These are phyloP conservation scores for Tiliacea aurago DNA, from an alignment of 2,888 invertebrate genomes.

Conservation along the genomic window DNA sequence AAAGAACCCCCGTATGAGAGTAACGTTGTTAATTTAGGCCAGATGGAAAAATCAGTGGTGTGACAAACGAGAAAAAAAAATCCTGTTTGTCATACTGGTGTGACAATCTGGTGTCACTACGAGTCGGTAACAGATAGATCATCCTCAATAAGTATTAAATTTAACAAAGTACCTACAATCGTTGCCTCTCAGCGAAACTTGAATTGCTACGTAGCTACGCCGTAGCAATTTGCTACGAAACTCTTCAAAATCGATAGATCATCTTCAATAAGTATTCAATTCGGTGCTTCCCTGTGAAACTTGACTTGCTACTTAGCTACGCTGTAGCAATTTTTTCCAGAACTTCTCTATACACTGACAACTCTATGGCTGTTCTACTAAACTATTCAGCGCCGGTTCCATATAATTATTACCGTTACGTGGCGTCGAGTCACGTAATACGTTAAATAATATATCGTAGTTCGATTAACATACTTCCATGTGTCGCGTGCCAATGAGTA, in stretches of 20 bases:
- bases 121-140: too few species aligned
- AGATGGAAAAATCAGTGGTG: too few species aligned
- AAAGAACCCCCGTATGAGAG: background rate
- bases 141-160: background rate
- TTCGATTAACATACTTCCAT: constrained; percentile 78
- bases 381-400: constrained; percentile 78
- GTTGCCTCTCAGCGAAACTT: background rate
- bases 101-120: too few species aligned
- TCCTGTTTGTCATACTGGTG: too few species aligned
- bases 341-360: constrained; percentile 23
- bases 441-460: constrained; percentile 82
- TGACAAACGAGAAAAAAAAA: too few species aligned
- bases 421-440: constrained; percentile 69
- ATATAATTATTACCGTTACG: constrained; percentile 83
- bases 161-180: background rate
- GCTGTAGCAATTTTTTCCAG: constrained; percentile 22
- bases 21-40: too few species aligned
- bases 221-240: constrained; percentile 34
- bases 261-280: too few species aligned
- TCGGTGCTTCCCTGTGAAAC: background rate
- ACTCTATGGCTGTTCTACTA: constrained; percentile 66
- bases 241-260: constrained; percentile 3
- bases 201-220: constrained; percentile 31
- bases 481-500: constrained; percentile 66
- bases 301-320: constrained; percentile 24